phyloP scores from a whole-genome alignment of 2,113 vertebrate genomes.

The Catharus bicknelli region DNA sequence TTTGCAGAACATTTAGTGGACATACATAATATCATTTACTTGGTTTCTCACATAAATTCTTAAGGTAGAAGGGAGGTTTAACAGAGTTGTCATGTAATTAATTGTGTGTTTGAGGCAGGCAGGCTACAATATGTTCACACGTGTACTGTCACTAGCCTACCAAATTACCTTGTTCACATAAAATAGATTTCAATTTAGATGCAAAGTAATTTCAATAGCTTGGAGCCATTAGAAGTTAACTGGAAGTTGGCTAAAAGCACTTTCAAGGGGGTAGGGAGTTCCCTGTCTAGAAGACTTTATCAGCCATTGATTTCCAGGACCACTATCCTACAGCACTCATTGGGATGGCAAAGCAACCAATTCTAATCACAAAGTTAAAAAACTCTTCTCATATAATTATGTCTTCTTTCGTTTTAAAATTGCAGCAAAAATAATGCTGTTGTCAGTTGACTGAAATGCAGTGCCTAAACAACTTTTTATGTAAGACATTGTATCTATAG shows the following conservation, averaged over 20 bases:
- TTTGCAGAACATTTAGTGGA: background rate
- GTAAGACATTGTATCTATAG: background rate
- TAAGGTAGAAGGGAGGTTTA: background rate
- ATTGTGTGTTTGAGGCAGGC: background rate
- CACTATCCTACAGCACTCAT: background rate
- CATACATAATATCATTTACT: background rate
- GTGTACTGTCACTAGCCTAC: background rate
- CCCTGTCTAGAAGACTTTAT: background rate
- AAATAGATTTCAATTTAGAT: conserved; percentile 9
- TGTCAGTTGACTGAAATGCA: background rate
- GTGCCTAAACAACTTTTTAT: background rate
- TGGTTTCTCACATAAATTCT: background rate
- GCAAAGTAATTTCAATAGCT: conserved; percentile 5
- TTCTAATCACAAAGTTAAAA: background rate
- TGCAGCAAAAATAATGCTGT: background rate
- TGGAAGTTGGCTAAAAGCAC: background rate
- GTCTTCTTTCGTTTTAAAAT: background rate
- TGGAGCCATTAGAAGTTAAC: background rate
- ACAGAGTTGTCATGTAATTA: background rate
- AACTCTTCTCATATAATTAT: background rate
- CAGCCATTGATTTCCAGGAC: background rate
- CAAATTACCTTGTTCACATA: background rate
- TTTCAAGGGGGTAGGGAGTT: background rate
- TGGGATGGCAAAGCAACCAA: background rate
- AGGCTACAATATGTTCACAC: background rate